Conservation (phyloP, 2,888 invertebrate genomes). For the Galeruca laticollis region DNA sequence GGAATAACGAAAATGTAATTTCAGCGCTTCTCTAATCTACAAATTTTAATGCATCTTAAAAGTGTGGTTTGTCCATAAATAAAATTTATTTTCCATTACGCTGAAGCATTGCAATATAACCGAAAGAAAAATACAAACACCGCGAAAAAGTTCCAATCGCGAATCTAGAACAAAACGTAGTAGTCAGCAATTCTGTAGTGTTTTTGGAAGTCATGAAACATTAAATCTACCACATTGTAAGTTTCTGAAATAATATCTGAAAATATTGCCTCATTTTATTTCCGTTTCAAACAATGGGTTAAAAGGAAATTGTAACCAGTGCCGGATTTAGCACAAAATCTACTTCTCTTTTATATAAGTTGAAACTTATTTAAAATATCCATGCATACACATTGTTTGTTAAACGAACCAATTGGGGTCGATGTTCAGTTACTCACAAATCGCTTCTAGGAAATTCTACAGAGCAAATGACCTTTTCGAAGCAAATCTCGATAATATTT, state of each 20-base stretch:
- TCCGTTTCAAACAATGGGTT: slow-evolving; percentile 23
- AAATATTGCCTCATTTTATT: slow-evolving; percentile 27
- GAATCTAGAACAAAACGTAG: slow-evolving; percentile 16
- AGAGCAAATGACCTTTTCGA: no score
- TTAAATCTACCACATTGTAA: slow-evolving; percentile 37
- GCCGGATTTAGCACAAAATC: background rate
- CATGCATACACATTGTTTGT: background rate
- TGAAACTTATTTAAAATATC: background rate
- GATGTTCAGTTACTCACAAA: no score
- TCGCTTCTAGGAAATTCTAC: no score
- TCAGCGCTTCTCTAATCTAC: background rate
- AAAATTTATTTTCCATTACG: slow-evolving; percentile 3
- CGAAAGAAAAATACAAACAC: slow-evolving; percentile 27
- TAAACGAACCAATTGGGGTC: no score
- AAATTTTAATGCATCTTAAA: background rate
- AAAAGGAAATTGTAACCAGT: background rate
- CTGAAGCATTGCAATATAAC: background rate
- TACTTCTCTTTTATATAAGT: background rate
- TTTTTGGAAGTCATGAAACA: slow-evolving; percentile 30
- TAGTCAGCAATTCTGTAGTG: slow-evolving; percentile 26
- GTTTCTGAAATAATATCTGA: slow-evolving; percentile 31
- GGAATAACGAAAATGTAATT: background rate
- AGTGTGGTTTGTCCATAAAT: background rate
- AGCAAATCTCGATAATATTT: no score
- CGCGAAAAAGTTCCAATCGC: slow-evolving; percentile 21